Base-by-base conservation (phyloP, 2,113 vertebrate genomes). In the Tenrec ecaudatus region DNA sequence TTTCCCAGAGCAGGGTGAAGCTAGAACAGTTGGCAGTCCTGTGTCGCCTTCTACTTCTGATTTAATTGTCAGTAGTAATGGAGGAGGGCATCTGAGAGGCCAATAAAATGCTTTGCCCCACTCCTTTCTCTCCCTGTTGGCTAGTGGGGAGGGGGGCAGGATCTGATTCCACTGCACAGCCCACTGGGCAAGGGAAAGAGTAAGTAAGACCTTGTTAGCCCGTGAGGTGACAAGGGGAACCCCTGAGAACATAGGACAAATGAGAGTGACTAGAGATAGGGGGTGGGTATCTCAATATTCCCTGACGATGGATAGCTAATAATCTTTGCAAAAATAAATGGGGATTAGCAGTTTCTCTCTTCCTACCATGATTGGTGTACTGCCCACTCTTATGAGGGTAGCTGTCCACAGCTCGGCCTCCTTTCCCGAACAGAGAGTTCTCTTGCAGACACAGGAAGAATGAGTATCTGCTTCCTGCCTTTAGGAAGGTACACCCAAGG, bases 61-160 rank as follows among this genome's bases (percentile, higher is more conserved):
- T 40, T 22, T 62, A 38, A 81, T 85, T 40, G 12, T 87, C 86
- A 77, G 15, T 84, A 33, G 33, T 33, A 76, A 53, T 9, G 29
- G 62, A 82, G 29, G 10, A 82, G 76, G 86, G 43, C 84, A 77
- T 23, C 84, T n/a, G 58, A 90, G 11, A 86, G 71, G 78, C 89
- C 57, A 60, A 38, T 22, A 47, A 57, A 29, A 14, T 85, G 29
- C 64, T 60, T 15, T 33, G 43, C 76, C 78, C 40, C 16, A 29
- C 4, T 23, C 27, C 19, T 89, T 58, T 53, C 25, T 80, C 19
- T 86, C 3, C 15, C 29, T 84, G 31, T 27, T 68, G 62, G 31
- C 27, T 89, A 83, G 60, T 89, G 33, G 29, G 36, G 19, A 7
- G 5, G 0, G n/a, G 11, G 4, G 1, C 4, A 86, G 27, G 12